These are phyloP conservation scores for Oncorhynchus keta DNA, from an alignment of 2,113 vertebrate genomes.

Conservation along the genomic window DNA sequence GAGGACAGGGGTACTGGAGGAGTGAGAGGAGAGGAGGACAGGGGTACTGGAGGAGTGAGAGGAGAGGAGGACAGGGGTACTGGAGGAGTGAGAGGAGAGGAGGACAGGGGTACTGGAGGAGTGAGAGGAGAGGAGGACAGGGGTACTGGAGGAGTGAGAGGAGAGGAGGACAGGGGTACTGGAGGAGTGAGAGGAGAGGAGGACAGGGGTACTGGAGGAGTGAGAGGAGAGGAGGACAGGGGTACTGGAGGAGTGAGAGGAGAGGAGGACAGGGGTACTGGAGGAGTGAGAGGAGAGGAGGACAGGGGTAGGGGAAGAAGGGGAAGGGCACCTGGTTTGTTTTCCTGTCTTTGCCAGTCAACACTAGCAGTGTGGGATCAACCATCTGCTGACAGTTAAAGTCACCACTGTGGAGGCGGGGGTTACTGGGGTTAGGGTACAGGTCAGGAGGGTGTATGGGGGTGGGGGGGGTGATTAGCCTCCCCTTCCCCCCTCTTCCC, in stretches of 20 bases:
- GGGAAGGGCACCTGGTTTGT: conserved; percentile 57
- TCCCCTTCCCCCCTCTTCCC: no score
- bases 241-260: conserved; percentile 1
- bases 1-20: no score
- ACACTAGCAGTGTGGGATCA: conserved; percentile 52
- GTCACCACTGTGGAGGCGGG: conserved; percentile 54
- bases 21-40: no score
- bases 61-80: neutral
- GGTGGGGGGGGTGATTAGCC: conserved; percentile 9
- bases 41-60: no score
- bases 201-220: no score
- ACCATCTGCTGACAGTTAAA: conserved; percentile 69
- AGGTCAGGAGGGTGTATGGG: conserved; percentile 31
- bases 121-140: conserved; percentile 5
- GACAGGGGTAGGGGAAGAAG: neutral
- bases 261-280: neutral
- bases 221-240: neutral
- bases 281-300: neutral
- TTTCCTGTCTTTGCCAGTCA: conserved; percentile 60
- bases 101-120: no score
- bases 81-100: no score
- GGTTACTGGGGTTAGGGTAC: conserved; percentile 38
- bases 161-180: no score
- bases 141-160: no score
- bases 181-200: no score